Base-by-base conservation (phyloP, 1,140 invertebrate species). In the Sycophila sp. region DNA sequence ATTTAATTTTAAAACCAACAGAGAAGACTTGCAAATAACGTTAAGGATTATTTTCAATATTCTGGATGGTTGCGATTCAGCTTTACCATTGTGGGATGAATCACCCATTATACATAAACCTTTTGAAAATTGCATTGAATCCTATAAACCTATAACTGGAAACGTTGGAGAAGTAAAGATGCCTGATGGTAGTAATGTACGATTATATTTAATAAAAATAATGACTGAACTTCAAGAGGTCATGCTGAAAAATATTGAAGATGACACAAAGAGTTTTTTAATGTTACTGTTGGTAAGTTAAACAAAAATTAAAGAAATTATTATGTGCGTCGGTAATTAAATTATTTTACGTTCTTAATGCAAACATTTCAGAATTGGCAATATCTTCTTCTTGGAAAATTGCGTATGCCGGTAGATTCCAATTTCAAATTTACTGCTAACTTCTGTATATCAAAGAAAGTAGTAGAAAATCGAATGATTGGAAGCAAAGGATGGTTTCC, bases 261-360 rank as follows among this genome's bases (percentile, higher is more conserved):
- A 94, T 80, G 92, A 96, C 80, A 94, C 91, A 0, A 93, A 93
- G 76, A 90, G 91, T 69, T 86, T 94, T 26, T 87, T 45, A 13
- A 53, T 75, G 32, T 45, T 66, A 11, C 11, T 65, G 34, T 69
- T 36, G n/a, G 67, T 69, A 47, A 4, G 28, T 4, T 17, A 8
- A 32, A 32, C 1, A 42, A 8, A 8, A n/a, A 8, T 42, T 5
- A 42, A 4, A 42, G n/a, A 42, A 8, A 42, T 42, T 8, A 42
- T 15, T 42, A 15, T 8, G 4, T 17, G 15, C 5, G 32, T 32
- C 13, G 26, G 11, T 26, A 38, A 40, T 13, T 38, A 0, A 26
- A 13, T 30, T 45, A 32, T 26, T 42, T 56, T 56, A 59, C 30
- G n/a, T 55, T 47, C n/a, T 75, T 66, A 22, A 15, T 64, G 26